Base-by-base conservation (phyloP, 2,888 invertebrate genomes). In the Drosophila borborema region DNA sequence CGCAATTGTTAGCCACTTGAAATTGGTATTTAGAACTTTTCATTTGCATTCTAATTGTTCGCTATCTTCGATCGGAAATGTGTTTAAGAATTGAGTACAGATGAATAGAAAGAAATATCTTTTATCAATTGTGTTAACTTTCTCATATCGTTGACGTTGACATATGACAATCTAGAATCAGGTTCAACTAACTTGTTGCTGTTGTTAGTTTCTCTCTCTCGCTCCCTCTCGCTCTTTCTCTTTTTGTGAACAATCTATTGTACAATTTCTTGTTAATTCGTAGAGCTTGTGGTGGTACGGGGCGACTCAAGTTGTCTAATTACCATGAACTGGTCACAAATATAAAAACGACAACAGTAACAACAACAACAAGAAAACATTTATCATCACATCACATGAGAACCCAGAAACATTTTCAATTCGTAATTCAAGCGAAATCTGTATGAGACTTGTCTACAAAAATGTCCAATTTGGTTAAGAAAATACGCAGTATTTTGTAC, bases 261-360 rank as follows among this genome's bases (percentile, higher is more conserved):
- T 62, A 72, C 62, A 80, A 64, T 87, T 82, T 82, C 88, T 53
- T 75, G 72, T 72, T 87, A 82, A 82, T 82, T 76, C 38, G 60
- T 64, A 82, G 79, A 51, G 45, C 53, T 41, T 69, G 86, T 88
- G 88, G 88, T 88, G 83, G 82, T 75, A 72, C 79, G 88, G 72
- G 85, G 63, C 56, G 63, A 71, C 60, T 62, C 56, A 72, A 69
- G 61, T 77, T 63, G 66, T 66, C 77, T 81, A 86, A 83, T 84
- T 89, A 84, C 75, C 84, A 75, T 89, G 89, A 84, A 88, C 78
- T 73, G 79, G 74, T 88, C 81, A 72, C 63, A 70, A 40, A 46
- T 38, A 36, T 66, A 43, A 60, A 34, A 53, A 18, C 62, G 48
- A 36, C 18, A 45, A 45, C 43, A 58, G 48, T 20, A 76, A 51